Evolutionary conservation across 2,113 vertebrate species (phyloP).

Genomic region (Burhinus oedicnemus): DNA sequence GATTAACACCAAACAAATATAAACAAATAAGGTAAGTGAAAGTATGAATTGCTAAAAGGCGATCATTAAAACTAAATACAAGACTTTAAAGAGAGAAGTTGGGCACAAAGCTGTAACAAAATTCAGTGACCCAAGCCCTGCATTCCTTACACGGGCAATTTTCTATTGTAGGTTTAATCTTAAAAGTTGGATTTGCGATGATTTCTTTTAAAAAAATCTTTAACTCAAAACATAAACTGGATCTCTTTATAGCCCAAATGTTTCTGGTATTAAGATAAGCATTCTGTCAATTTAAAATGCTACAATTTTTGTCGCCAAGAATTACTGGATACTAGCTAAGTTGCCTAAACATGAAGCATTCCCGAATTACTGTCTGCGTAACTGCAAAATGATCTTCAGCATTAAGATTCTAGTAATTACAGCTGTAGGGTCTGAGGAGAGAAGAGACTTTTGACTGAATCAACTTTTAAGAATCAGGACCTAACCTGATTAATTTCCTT

Average conservation of each 20-base stretch:
- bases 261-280: neutral
- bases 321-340: neutral
- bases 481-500: neutral
- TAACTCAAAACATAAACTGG: neutral
- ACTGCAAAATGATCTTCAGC: neutral
- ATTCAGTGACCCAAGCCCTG: neutral
- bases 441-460: neutral
- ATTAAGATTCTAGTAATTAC: neutral
- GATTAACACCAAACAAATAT: neutral
- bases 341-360: neutral
- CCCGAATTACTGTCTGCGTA: neutral
- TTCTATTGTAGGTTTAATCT: neutral
- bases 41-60: neutral
- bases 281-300: neutral
- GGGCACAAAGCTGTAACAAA: neutral
- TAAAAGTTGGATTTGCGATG: neutral
- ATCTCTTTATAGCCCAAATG: neutral
- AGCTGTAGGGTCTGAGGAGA: neutral
- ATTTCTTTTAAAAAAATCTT: neutral
- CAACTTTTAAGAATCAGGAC: neutral
- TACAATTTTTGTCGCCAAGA: neutral
- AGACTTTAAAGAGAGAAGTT: neutral
- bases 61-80: neutral
- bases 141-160: neutral
- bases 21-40: constrained; percentile 35